Percentiles rank a stretch among this genome's conserved stretches.
phyloP scores from a whole-genome alignment of 2,797 vertebrate genomes.

The Varecia variegata region DNA sequence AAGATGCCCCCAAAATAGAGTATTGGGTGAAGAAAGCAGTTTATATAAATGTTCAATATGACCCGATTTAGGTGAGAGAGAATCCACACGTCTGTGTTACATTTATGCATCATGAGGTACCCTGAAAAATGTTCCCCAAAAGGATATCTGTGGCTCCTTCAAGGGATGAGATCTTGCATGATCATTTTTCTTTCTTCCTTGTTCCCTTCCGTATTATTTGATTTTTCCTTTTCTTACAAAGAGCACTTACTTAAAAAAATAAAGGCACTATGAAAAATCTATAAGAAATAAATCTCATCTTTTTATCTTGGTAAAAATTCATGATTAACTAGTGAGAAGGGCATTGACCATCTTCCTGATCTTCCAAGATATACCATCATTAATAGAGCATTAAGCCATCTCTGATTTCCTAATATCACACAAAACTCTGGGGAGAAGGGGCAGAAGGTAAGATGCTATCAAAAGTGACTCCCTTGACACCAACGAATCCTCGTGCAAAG shows the following conservation, averaged over 20 bases:
- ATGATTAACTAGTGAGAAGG: not conserved
- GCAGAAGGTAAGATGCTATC: not conserved
- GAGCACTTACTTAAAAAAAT: not conserved
- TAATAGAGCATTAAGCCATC: not conserved
- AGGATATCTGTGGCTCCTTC: not conserved
- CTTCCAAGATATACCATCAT: not conserved
- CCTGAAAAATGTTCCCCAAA: not conserved
- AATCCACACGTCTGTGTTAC: rapidly evolving
- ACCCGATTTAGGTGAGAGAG: not conserved
- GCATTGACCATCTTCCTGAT: not conserved
- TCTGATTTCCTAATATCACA: not conserved
- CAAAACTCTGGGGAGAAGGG: not conserved
- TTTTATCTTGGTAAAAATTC: not conserved
- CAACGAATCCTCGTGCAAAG: not conserved
- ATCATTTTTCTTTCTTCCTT: not conserved
- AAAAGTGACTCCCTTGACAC: not conserved
- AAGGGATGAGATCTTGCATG: not conserved
- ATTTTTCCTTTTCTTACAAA: not conserved
- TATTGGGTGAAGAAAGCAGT: not conserved
- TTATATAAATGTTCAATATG: not conserved
- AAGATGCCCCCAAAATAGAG: not conserved
- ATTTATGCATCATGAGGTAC: rapidly evolving
- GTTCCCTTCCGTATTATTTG: not conserved
- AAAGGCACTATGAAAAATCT: not conserved
- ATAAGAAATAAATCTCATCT: not conserved